Evolutionary conservation across 2,888 invertebrate genomes (phyloP), one percentile per base, ranked within the genome.

Genomic region (Eucera pruinosa): DNA sequence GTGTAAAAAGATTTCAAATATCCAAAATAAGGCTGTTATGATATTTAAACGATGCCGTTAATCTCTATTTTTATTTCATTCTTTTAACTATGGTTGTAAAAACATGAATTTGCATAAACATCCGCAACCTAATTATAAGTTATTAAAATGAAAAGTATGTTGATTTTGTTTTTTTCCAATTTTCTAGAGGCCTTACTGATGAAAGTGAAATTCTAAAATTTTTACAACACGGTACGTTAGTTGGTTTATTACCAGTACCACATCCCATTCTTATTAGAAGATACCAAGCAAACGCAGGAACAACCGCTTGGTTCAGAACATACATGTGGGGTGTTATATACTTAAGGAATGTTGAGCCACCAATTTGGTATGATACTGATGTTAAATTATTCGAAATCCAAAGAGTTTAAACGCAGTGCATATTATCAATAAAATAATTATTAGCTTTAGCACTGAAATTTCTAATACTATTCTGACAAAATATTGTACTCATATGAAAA

Each of bases 291-390:
- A 99, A 99, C 93, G 96, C 97, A 43, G 99, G 99, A 78, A 99
- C 99, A 0, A 99, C 99, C 30, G 98, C 98, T 89, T 99, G 99
- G 99, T 99, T 99, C 94, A 94, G 99, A 68, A 99, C 99, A 0
- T 99, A 99, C 92, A 97, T 99, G 95, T 99, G 99, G 99, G 99
- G 99, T 61, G 98, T 99, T 67, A 99, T 99, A 85, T 99, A 99
- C 93, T 95, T 99, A 88, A 96, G 98, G 89, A 99, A 99, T 93
- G 97, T 98, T 66, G 99, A 99, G 91, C 99, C 99, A 13, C 99
- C 99, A 0, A 97, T 99, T 85, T 99, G 99, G 99, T 99, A 99
- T 93, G 99, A 99, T 92, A 99, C 99, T 0, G 98, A 99, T 90
- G 99, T 99, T 61, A 99, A 99, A 93, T 94, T 99, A 80, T 99